Evolutionary conservation across 2,888 invertebrate species (phyloP).

Genomic region (Drosophila sordidapex): DNA sequence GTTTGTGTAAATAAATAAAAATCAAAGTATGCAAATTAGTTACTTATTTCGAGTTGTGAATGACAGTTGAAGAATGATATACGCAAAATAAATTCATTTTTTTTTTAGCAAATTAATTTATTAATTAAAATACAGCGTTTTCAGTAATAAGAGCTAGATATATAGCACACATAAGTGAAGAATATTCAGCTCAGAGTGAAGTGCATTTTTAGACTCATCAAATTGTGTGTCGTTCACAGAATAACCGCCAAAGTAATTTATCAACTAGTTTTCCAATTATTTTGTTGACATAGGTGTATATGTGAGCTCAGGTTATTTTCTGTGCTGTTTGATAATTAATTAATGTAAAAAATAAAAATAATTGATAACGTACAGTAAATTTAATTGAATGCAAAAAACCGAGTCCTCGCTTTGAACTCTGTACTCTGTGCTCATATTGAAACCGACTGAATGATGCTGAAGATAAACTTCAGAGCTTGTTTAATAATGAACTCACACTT

Average conservation of each 20-base stretch:
- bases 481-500: slow-evolving; percentile 53
- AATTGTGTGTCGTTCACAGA: neutral
- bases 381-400: neutral
- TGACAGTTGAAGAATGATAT: neutral
- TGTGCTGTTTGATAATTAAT: neutral
- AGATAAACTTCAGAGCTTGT: slow-evolving; percentile 27
- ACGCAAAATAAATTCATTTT: neutral
- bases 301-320: neutral
- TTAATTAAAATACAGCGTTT: neutral
- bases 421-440: slow-evolving; percentile 1
- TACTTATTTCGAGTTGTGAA: neutral
- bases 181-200: neutral
- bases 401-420: neutral
- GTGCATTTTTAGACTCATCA: neutral
- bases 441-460: neutral
- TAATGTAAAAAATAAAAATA: neutral
- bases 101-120: neutral
- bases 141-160: neutral
- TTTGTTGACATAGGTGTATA: neutral
- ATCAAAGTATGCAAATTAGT: neutral
- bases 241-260: neutral
- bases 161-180: neutral
- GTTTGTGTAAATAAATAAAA: neutral
- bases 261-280: neutral
- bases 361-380: neutral